Conservation (phyloP, 2,888 invertebrate species). For the Glaucopsyche alexis region DNA sequence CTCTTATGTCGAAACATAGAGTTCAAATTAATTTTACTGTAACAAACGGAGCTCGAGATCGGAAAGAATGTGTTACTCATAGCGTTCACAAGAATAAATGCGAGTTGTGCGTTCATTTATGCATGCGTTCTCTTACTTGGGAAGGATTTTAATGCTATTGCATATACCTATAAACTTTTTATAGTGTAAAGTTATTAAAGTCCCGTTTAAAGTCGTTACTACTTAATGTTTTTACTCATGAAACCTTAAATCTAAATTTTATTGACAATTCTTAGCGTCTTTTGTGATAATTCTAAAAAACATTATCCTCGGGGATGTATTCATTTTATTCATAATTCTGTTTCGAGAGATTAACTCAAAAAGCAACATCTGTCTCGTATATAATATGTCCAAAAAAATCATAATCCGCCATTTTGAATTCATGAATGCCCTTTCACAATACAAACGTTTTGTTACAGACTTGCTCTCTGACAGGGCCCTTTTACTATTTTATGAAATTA, state of each 20-base stretch:
- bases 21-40: neutral
- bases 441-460: constrained; percentile 35
- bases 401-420: constrained; percentile 44
- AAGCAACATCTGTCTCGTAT: constrained; percentile 45
- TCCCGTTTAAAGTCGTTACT: neutral
- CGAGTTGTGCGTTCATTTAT: constrained; percentile 6
- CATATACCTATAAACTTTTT: constrained; percentile 5
- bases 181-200: neutral
- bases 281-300: constrained; percentile 26
- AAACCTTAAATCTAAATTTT: constrained; percentile 18
- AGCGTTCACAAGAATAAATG: constrained; percentile 17
- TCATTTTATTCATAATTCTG: constrained; percentile 32
- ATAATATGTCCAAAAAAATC: constrained; percentile 42
- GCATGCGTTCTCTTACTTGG: neutral
- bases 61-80: constrained; percentile 20
- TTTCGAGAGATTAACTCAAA: constrained; percentile 37
- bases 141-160: neutral
- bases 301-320: constrained; percentile 20
- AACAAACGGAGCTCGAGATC: constrained; percentile 5
- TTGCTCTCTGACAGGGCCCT: constrained; percentile 24
- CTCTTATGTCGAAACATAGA: neutral
- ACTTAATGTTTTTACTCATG: neutral
- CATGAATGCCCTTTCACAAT: constrained; percentile 38
- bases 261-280: constrained; percentile 22
- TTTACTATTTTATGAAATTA: constrained; percentile 25